These are phyloP conservation scores for Chlorocebus sabaeus DNA, from an alignment of 2,113 vertebrate species.

Conservation along the genomic window DNA sequence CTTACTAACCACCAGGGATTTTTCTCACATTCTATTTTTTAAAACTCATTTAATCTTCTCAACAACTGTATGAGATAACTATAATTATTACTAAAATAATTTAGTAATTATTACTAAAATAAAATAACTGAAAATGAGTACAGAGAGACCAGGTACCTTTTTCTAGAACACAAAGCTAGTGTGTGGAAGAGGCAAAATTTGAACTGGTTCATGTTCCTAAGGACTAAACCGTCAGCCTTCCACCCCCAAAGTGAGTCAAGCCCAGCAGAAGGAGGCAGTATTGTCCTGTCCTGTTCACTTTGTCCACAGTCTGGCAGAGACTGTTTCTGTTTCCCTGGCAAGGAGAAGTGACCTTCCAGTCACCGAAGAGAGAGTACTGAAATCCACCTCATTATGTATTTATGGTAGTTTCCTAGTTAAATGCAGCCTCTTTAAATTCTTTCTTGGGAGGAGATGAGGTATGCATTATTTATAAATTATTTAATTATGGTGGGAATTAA, in stretches of 20 bases:
- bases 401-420: constrained; percentile 52
- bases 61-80: not conserved
- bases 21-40: not conserved
- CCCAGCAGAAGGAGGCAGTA: not conserved
- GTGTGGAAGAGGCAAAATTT: not conserved
- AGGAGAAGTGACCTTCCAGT: constrained; percentile 32
- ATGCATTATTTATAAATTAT: constrained; percentile 70
- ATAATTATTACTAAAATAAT: not conserved
- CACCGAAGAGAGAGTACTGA: not conserved
- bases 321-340: not conserved
- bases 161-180: not conserved
- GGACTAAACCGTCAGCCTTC: too few species aligned
- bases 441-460: constrained; percentile 42
- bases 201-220: not conserved
- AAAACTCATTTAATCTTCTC: not conserved
- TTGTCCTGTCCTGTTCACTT: not conserved
- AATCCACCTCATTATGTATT: constrained; percentile 50
- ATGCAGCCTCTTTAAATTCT: constrained; percentile 28
- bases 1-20: not conserved
- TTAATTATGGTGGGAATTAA: constrained; percentile 61
- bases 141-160: not conserved
- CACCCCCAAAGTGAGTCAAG: not conserved
- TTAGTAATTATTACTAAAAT: too few species aligned
- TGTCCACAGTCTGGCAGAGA: not conserved
- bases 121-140: not conserved